These are phyloP conservation scores for Pyrgilauda ruficollis DNA, from an alignment of 2,113 vertebrate genomes.

Conservation along the genomic window DNA sequence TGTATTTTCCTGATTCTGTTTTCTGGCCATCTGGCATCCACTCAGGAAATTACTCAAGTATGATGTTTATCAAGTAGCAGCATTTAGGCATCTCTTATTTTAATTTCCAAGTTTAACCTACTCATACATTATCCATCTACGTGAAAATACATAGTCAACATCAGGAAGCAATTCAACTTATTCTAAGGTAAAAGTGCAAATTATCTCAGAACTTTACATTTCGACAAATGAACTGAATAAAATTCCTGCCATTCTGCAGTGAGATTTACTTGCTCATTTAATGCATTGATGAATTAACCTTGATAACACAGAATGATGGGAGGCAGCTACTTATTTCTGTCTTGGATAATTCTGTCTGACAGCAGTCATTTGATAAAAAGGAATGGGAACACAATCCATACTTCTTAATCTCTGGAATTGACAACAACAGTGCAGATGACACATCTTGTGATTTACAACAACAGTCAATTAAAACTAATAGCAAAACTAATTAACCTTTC, in stretches of 20 bases:
- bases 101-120: background rate
- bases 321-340: background rate
- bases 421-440: background rate
- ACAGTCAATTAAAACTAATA: background rate
- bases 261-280: background rate
- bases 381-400: background rate
- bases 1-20: background rate
- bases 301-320: background rate
- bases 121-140: background rate
- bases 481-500: conserved; percentile 8
- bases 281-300: background rate
- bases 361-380: background rate
- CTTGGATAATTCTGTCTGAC: background rate
- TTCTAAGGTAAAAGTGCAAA: background rate
- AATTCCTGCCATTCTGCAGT: background rate
- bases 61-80: background rate
- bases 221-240: background rate
- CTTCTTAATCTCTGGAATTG: background rate
- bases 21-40: background rate
- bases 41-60: background rate
- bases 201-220: background rate
- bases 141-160: background rate
- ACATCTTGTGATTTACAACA: background rate
- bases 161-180: background rate
- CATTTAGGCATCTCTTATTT: background rate